phyloP scores from a whole-genome alignment of 2,888 invertebrate genomes.

The Eumerus sabulonum region DNA sequence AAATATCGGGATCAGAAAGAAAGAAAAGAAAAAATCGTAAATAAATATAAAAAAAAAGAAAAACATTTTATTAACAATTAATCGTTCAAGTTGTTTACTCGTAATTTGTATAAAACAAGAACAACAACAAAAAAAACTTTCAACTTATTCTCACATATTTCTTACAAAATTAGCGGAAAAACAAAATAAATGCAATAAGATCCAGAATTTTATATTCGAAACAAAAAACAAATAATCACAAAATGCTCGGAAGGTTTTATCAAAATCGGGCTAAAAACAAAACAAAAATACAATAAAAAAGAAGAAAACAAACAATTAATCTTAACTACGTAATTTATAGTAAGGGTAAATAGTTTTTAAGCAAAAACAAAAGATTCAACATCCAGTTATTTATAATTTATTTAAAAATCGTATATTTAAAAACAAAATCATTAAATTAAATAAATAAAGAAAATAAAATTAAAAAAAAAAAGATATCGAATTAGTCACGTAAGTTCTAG shows the following conservation, averaged over 20 bases:
- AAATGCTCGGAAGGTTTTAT: constrained; percentile 57
- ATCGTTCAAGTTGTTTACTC: constrained; percentile 62
- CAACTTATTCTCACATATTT: constrained; percentile 63
- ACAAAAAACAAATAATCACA: constrained; percentile 36
- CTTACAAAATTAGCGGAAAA: constrained; percentile 40
- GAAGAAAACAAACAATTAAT: constrained; percentile 47
- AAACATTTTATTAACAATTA: constrained; percentile 38
- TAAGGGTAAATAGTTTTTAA: constrained; percentile 64
- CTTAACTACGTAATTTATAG: constrained; percentile 66
- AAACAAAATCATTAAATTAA: constrained; percentile 1
- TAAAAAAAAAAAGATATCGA: constrained; percentile 46
- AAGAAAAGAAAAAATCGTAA: constrained; percentile 21
- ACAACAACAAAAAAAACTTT: constrained; percentile 44
- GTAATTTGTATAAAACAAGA: constrained; percentile 46
- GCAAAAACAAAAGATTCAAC: constrained; percentile 33
- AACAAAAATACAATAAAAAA: constrained; percentile 34
- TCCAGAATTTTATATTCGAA: constrained; percentile 53
- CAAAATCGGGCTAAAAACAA: constrained; percentile 34
- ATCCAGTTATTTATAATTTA: constrained; percentile 56
- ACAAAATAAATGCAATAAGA: constrained; percentile 53
- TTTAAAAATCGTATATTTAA: constrained; percentile 25
- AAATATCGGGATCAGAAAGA: constrained; percentile 59
- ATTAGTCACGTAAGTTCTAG: constrained; percentile 54
- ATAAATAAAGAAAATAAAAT: constrained; percentile 32
- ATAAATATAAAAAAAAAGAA: constrained; percentile 24